A percentile compares a stretch with the other conserved stretches of the same genome.
phyloP scores from a whole-genome alignment of 2,113 vertebrate genomes.

The Chionodraco myersi region DNA sequence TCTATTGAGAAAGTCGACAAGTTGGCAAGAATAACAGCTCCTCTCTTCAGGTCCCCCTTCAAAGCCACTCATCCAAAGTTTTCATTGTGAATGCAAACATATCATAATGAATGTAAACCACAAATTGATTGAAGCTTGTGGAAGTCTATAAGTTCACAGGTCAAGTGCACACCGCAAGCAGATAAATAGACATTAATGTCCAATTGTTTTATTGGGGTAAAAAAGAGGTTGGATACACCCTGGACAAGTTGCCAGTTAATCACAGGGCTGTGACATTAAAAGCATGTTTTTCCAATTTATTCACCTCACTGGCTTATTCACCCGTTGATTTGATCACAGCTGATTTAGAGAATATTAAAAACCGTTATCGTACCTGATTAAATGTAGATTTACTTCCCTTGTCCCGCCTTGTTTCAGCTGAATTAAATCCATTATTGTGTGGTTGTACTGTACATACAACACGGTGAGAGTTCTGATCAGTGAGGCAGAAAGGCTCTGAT shows the following conservation, averaged over 20 bases:
- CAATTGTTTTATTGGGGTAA: no score
- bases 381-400: slow-evolving; percentile 18
- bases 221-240: not conserved
- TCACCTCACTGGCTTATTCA: slow-evolving; percentile 8
- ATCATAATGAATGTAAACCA: no score
- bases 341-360: slow-evolving; percentile 25
- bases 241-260: not conserved
- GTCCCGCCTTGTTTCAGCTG: slow-evolving; percentile 34
- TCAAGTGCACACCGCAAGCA: no score
- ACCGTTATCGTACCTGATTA: slow-evolving; percentile 35
- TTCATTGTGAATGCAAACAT: no score
- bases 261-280: not conserved
- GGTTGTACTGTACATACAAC: slow-evolving; percentile 31
- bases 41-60: no score
- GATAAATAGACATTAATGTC: no score
- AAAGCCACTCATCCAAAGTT: no score
- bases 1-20: no score
- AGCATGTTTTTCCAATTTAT: slow-evolving; percentile 1
- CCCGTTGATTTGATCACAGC: slow-evolving; percentile 18
- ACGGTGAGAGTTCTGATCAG: slow-evolving; percentile 39
- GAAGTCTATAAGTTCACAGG: no score
- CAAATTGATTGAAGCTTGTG: no score
- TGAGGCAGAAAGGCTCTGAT: slow-evolving; percentile 38
- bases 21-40: no score
- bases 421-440: slow-evolving; percentile 41